Base-by-base conservation (phyloP, 2,113 vertebrate species). In the Candoia aspera region DNA sequence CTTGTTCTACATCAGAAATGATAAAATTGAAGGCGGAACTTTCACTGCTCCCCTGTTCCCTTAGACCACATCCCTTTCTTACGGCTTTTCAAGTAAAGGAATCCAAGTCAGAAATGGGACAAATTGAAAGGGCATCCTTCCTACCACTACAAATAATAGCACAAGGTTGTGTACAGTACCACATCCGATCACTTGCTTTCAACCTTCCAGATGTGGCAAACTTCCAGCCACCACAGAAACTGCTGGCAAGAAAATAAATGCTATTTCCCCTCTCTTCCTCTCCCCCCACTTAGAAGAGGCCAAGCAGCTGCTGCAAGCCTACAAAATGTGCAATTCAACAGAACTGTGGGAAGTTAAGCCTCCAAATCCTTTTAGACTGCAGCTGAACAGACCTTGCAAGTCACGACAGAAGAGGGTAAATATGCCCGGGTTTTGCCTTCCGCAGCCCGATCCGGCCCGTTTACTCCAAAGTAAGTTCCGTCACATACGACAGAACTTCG, bases 261-360 rank as follows among this genome's bases (percentile, higher is more conserved):
- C 53, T 54, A 60, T 89, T 60, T 88, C 33, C 62, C 49, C 5
- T 42, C 54, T 58, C 73, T 85, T 83, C 94, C 94, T 79, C 88
- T 87, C 90, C 58, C 53, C 33, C 73, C 73, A 64, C 23, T 57
- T 6, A 23, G 73, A 5, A 96, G 73, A 84, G 91, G 73, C 68
- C 57, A 62, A 60, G 62, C 91, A 93, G 86, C 94, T 92, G 94
- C 88, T 8, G 17, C 83, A 84, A 88, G 91, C 58, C 57, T 89
- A 58, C 87, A 89, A 91, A 90, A 93, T 24, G 54, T 57, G 29
- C 83, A 57, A 85, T 86, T 84, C 62, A 58, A 87, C 64, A 1
- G 87, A 88, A 89, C 91, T 54, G 87, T 57, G 88, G 91, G 92
- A 94, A 85, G n/a, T 1, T 89, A 89, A 91, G 89, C 33, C 15